Evolutionary conservation across 2,113 vertebrate genomes (phyloP).

Genomic region (Psilopogon haemacephalus): DNA sequence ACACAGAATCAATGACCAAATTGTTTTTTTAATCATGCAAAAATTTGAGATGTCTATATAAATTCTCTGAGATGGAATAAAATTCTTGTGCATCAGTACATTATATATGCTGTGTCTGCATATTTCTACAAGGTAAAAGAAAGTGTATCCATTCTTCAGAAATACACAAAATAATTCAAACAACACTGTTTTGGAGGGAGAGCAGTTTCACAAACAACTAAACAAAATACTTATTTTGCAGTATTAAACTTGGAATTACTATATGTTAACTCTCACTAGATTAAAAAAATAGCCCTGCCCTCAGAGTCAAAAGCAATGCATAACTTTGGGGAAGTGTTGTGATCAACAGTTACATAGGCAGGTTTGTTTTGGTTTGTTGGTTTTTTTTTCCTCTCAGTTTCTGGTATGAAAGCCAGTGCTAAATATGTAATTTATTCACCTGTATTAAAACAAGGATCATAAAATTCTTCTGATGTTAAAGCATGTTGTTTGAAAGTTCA

Average conservation of each 20-base stretch:
- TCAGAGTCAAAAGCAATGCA: neutral
- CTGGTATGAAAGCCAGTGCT: neutral
- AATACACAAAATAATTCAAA: neutral
- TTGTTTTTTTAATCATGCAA: neutral
- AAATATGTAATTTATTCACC: neutral
- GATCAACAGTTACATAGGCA: neutral
- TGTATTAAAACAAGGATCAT: neutral
- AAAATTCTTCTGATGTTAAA: neutral
- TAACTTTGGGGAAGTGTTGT: neutral
- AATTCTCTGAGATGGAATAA: neutral
- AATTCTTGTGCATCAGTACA: neutral
- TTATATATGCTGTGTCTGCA: neutral
- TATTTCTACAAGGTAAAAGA: neutral
- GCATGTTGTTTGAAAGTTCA: neutral
- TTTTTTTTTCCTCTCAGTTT: neutral
- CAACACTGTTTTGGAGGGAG: neutral
- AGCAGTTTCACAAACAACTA: neutral
- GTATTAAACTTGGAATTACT: neutral
- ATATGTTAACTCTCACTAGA: neutral
- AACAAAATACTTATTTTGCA: neutral
- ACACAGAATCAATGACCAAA: neutral
- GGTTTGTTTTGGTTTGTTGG: fast-evolving
- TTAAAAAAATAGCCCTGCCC: neutral
- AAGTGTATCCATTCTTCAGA: neutral
- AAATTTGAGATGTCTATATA: neutral